Evolutionary conservation across 1,140 invertebrate species (phyloP).

Genomic region (Trichonephila clavata): DNA sequence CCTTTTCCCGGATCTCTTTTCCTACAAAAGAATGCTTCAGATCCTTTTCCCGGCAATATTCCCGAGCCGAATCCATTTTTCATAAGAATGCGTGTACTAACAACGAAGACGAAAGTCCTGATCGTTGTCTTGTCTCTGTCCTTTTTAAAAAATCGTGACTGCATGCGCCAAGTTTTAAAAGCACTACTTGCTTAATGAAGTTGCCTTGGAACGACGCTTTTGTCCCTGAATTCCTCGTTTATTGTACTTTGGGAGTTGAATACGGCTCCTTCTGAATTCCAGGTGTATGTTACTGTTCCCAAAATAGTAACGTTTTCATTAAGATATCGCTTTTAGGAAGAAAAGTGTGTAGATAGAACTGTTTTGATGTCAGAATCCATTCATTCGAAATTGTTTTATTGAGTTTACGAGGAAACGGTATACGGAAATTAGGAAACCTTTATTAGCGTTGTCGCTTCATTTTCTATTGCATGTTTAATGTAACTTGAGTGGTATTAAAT

Average conservation of each 20-base stretch:
- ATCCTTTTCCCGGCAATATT: not conserved
- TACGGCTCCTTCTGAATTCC: not conserved
- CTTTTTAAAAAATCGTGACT: not conserved
- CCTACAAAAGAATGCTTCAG: not conserved
- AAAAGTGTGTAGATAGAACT: not conserved
- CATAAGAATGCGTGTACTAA: not conserved
- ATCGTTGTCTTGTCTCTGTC: not conserved
- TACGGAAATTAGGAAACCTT: too few relatives aligned
- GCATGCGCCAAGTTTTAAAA: not conserved
- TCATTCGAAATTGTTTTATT: not conserved
- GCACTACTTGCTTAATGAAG: not conserved
- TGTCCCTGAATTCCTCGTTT: not conserved
- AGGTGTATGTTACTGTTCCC: not conserved
- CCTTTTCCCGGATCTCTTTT: not conserved
- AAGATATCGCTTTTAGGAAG: not conserved
- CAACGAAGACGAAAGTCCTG: not conserved
- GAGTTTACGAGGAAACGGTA: too few relatives aligned
- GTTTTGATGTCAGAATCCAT: not conserved
- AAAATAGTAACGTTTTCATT: slow-evolving; percentile 41
- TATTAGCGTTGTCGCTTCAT: too few relatives aligned
- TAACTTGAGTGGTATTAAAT: too few relatives aligned
- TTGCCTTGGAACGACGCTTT: not conserved
- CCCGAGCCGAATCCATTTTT: not conserved
- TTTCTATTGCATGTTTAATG: too few relatives aligned
- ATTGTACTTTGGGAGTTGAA: not conserved